Percentiles rank a stretch among this genome's conserved stretches.
Conservation (phyloP, 2,888 invertebrate species). For the Marasmarcha lunaedactyla region DNA sequence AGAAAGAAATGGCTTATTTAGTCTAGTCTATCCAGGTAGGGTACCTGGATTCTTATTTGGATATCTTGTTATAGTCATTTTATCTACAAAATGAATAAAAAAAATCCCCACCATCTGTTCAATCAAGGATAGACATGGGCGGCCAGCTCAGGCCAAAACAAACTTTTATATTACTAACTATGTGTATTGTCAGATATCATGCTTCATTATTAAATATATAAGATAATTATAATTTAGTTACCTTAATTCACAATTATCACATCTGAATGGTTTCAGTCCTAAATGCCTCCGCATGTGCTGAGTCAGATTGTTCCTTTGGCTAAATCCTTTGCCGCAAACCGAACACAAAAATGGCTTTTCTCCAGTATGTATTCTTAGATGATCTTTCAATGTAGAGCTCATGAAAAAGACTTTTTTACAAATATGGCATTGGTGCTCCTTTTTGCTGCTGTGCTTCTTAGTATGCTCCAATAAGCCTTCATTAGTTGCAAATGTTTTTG, state of each 20-base stretch:
- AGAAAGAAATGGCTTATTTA: too few relatives aligned
- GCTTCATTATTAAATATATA: too few relatives aligned
- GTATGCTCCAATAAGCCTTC: constrained; percentile 53
- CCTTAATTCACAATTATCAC: constrained; percentile 53
- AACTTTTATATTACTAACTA: too few relatives aligned
- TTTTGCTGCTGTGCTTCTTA: constrained; percentile 49
- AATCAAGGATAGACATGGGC: too few relatives aligned
- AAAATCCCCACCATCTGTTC: too few relatives aligned
- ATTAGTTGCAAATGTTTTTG: constrained; percentile 40
- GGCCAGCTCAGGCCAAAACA: too few relatives aligned
- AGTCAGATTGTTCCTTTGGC: constrained; percentile 70
- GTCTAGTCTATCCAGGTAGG: too few relatives aligned
- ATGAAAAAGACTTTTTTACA: constrained; percentile 58
- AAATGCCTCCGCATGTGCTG: constrained; percentile 71
- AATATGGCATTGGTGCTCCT: constrained; percentile 58
- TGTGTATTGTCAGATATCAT: too few relatives aligned
- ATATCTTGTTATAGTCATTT: too few relatives aligned
- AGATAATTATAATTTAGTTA: too few relatives aligned
- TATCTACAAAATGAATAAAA: too few relatives aligned
- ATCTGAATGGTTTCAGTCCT: constrained; percentile 54
- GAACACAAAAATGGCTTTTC: constrained; percentile 71
- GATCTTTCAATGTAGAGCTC: constrained; percentile 70
- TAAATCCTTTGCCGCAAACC: constrained; percentile 69
- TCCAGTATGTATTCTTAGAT: constrained; percentile 68
- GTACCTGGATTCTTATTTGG: too few relatives aligned